These are phyloP conservation scores for Mobula birostris DNA, from an alignment of 2,113 vertebrate species.

Conservation along the genomic window DNA sequence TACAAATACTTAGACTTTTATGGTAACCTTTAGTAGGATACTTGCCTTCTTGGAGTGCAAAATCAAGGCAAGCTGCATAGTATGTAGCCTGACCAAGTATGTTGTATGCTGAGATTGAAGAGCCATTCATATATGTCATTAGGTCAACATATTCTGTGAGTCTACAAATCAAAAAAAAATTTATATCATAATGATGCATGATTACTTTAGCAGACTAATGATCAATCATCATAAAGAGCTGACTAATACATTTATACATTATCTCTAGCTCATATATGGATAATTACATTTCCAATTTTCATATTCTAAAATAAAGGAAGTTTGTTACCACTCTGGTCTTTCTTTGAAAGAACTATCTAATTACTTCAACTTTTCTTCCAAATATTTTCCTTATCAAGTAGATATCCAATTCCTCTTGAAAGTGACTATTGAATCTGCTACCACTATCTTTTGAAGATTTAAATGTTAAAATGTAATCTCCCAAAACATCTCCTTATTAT, in stretches of 20 bases:
- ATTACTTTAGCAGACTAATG: not conserved
- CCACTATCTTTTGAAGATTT: not conserved
- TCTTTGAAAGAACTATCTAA: no score
- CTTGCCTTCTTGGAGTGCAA: slow-evolving; percentile 21
- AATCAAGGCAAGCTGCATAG: slow-evolving; percentile 25
- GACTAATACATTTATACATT: not conserved
- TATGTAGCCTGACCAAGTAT: slow-evolving; percentile 25
- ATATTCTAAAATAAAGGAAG: no score
- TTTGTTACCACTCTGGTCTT: no score
- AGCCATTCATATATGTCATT: not conserved
- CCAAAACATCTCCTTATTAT: no score
- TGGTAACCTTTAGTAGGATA: not conserved
- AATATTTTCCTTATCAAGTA: not conserved
- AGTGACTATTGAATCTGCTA: not conserved
- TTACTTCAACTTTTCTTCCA: no score
- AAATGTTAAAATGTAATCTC: no score
- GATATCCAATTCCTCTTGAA: not conserved
- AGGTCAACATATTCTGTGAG: not conserved
- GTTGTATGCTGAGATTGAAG: not conserved
- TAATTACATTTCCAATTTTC: not conserved
- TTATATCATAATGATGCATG: not conserved
- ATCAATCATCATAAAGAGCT: not conserved
- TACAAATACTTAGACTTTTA: not conserved
- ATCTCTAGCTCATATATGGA: not conserved
- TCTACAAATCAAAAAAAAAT: not conserved